Evolutionary conservation across 2,113 vertebrate genomes (phyloP), one percentile per base, ranked within the genome.

Genomic region (Nanorana parkeri): DNA sequence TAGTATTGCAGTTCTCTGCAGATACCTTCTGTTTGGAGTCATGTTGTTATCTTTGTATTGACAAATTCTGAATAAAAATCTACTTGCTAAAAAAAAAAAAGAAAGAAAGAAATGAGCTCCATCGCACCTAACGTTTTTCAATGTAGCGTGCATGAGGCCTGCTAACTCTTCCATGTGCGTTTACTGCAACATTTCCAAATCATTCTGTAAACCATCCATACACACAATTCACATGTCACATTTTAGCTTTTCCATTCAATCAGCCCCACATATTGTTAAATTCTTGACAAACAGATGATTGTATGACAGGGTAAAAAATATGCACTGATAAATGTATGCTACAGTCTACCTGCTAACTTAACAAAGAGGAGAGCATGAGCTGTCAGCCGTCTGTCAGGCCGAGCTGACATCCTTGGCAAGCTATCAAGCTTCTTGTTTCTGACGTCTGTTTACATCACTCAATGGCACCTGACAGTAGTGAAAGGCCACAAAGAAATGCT

Each of bases 401-500:
- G 47, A 58, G 28, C 36, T 86, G 87, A 89, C 80, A 86, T 89
- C 83, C 94, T 91, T 92, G 94, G 93, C 90, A 91, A 94, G 94
- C 93, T 96, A 96, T 96, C 96, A 96, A 93, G 92, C 90, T 94
- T 91, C 93, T 93, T 94, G 94, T 96, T 97, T 97, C 95, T 96
- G 96, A 97, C 90, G 87, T 89, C 90, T 89, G 94, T 96, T 97
- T 96, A 95, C 95, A 97, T 96, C 94, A 93, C 91, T 94, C 93
- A 92, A 96, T 95, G 95, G 92, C 92, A 96, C 91, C 91, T 96
- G 97, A 96, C 97, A 96, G 94, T 91, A 89, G 86, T 89, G 93
- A 98, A 98, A 99, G 96, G 97, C 95, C 97, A 98, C 93, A 94
- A 96, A 97, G 95, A 96, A 96, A 92, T 94, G 93, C 92, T 91